phyloP scores from a whole-genome alignment of 2,888 invertebrate genomes.

The Eilema caniola region DNA sequence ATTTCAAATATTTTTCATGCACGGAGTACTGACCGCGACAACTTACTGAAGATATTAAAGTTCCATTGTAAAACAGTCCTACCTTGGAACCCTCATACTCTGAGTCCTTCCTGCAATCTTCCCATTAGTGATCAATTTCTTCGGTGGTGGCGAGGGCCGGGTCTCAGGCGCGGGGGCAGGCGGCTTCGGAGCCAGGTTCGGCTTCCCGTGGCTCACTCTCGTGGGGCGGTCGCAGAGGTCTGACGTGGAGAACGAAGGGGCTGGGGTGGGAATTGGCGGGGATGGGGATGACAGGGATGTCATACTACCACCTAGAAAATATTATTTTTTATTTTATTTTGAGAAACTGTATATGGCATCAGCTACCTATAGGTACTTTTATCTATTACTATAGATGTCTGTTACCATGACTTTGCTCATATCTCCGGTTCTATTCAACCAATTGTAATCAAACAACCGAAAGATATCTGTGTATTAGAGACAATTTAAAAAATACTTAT shows the following conservation, averaged over 20 bases:
- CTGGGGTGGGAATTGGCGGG: constrained; percentile 67
- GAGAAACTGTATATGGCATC: too few species aligned
- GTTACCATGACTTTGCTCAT: too few species aligned
- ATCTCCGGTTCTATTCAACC: too few species aligned
- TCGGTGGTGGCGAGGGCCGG: constrained; percentile 89
- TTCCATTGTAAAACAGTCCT: constrained; percentile 23
- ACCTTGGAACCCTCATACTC: constrained; percentile 94
- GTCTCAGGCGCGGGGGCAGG: constrained; percentile 82
- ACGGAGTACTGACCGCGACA: too few species aligned
- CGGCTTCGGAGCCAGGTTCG: constrained; percentile 94
- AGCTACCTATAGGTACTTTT: not conserved
- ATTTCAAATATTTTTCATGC: too few species aligned
- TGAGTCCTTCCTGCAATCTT: constrained; percentile 91
- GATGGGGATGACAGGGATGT: constrained; percentile 74
- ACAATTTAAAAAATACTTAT: too few species aligned
- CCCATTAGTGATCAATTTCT: constrained; percentile 87
- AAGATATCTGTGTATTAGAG: too few species aligned
- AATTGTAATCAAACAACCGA: too few species aligned
- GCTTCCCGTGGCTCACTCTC: constrained; percentile 91
- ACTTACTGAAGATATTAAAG: too few species aligned
- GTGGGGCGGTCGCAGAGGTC: constrained; percentile 79
- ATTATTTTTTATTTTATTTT: not conserved
- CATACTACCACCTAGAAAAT: constrained; percentile 79
- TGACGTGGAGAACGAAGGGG: constrained; percentile 78
- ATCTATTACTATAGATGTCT: too few species aligned